Conservation (phyloP, 2,797 vertebrate genomes). For the Enteromius viviparus region DNA sequence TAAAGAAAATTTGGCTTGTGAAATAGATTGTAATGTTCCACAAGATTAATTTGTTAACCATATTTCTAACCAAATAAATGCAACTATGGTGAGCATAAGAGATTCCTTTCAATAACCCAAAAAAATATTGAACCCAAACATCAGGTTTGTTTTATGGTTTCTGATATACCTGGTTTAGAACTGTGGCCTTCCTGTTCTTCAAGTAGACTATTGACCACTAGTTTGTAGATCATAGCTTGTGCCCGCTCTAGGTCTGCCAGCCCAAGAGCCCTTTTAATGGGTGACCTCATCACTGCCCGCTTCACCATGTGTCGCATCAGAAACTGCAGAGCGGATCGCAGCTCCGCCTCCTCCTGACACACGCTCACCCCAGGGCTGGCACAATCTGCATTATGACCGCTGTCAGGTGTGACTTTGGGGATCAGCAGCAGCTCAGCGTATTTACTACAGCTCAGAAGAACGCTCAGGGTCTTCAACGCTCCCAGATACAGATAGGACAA, state of each 20-base stretch:
- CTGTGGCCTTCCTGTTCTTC: conserved; percentile 88
- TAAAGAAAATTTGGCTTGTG: not conserved
- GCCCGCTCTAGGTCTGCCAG: conserved; percentile 94
- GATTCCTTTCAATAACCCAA: not conserved
- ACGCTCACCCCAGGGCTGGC: conserved; percentile 73
- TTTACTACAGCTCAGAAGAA: conserved; percentile 96
- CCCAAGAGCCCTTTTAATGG: conserved; percentile 91
- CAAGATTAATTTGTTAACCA: not conserved
- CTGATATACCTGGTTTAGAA: conserved; percentile 80
- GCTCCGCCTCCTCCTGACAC: conserved; percentile 91
- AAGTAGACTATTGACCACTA: conserved; percentile 90
- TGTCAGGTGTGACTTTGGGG: conserved; percentile 88
- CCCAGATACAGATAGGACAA: conserved; percentile 95
- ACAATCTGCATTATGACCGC: conserved; percentile 91
- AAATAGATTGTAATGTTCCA: not conserved
- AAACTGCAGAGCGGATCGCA: conserved; percentile 93
- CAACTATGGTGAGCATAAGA: not conserved
- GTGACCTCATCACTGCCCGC: conserved; percentile 93
- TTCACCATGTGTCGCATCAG: conserved; percentile 99
- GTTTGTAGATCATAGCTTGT: conserved; percentile 96
- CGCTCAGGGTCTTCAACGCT: conserved; percentile 95
- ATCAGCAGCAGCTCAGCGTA: conserved; percentile 96
- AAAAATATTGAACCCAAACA: not conserved
- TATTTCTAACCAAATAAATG: not conserved
- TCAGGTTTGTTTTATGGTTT: not conserved